phyloP scores from a whole-genome alignment of 1,140 invertebrate genomes.

The Listronotus oregonensis region DNA sequence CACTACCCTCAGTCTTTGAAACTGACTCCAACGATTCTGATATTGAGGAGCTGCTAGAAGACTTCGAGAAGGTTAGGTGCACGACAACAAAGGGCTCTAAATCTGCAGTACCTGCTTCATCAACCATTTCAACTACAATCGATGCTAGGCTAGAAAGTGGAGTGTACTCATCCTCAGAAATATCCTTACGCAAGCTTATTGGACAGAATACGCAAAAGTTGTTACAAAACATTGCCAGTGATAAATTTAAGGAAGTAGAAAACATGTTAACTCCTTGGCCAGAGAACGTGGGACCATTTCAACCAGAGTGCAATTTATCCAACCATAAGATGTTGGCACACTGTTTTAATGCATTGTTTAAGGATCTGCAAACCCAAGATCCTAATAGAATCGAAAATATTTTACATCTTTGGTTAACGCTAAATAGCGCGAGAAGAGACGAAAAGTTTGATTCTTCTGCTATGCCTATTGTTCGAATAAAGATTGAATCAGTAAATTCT shows the following conservation, averaged over 20 bases:
- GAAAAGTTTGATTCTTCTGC: constrained; percentile 63
- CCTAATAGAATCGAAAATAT: constrained; percentile 76
- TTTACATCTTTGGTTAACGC: constrained; percentile 81
- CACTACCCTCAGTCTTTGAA: constrained; percentile 67
- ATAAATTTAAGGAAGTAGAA: constrained; percentile 45
- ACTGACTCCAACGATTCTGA: constrained; percentile 77
- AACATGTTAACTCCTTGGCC: constrained; percentile 57
- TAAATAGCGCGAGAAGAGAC: constrained; percentile 66
- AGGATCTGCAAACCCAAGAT: constrained; percentile 59
- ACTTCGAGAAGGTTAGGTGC: constrained; percentile 60
- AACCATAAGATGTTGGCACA: constrained; percentile 66
- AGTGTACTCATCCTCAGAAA: constrained; percentile 73
- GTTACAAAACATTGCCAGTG: constrained; percentile 58
- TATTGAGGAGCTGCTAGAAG: constrained; percentile 71
- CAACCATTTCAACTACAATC: constrained; percentile 68
- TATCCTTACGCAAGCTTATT: constrained; percentile 70
- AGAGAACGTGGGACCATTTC: constrained; percentile 54
- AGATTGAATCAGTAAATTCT: constrained; percentile 70
- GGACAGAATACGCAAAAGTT: constrained; percentile 64
- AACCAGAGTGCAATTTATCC: constrained; percentile 37
- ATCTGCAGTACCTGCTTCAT: constrained; percentile 20
- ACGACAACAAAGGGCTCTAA: constrained; percentile 36
- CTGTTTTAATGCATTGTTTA: constrained; percentile 74
- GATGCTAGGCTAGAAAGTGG: constrained; percentile 80
- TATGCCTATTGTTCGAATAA: constrained; percentile 73